Evolutionary conservation across 2,888 invertebrate genomes (phyloP), one percentile per base, ranked within the genome.

Genomic region (Macroteleia sp.): DNA sequence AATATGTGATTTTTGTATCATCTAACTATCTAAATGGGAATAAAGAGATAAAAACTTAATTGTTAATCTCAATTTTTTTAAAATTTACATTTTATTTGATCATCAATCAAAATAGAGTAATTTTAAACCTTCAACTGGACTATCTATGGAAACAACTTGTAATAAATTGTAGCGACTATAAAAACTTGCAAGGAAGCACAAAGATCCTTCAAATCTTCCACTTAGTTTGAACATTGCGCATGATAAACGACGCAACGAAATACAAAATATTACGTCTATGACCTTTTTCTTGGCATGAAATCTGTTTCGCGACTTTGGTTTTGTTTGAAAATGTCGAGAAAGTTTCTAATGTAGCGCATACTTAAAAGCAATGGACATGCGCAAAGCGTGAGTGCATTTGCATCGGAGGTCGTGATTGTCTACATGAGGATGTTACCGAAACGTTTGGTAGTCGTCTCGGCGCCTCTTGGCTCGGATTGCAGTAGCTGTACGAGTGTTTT

Each of bases 401-500:
- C 85, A 85, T 84, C 82, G 78, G 70, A 82, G 82, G 80, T 84
- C 82, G 81, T 77, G 81, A 80, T 81, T 77, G 81, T 80, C 82
- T 78, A 79, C 74, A 74, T 62, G 46, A 77, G 77, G 74, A 81
- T 61, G 80, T 71, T 80, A 75, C 81, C 73, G 66, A 78, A 78
- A 78, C 66, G 77, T 25, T 74, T 78, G 76, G 76, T 76, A 76
- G 76, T 76, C 76, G 50, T 30, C 57, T 77, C 71, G 76, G 69
- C 66, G 74, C 74, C 69, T 54, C 46, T 39, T 57, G 36, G 46
- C 50, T 64, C 22, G 56, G 64, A 70, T 71, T 61, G 59, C 48
- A 59, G 59, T 61, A 52, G 66, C 64, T 46, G 30, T 52, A 44
- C 66, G 48, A 66, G 48, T 66, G 76, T 70, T 77, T 70, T 71